Percentiles rank a stretch among this genome's conserved stretches.
Conservation (phyloP, 2,113 vertebrate species). For the Platichthys stellatus region DNA sequence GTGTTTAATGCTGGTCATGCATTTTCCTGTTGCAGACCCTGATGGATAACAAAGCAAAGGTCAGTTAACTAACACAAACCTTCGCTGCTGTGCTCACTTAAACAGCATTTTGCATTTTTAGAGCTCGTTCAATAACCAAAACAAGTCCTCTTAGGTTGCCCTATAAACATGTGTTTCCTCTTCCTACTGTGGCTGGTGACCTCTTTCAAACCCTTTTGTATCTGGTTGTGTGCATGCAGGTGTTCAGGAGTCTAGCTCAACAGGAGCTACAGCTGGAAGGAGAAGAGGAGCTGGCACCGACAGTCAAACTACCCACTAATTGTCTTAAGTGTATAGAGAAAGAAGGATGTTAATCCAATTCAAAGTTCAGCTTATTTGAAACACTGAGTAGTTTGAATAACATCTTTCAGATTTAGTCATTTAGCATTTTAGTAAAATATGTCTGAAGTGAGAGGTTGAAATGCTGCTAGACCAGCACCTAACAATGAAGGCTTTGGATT, state of each 20-base stretch:
- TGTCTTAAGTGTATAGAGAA: background rate
- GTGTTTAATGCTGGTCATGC: background rate
- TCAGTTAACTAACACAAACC: too few species aligned
- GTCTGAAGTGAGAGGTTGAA: background rate
- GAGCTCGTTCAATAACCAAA: background rate
- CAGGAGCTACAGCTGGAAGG: conserved; percentile 85
- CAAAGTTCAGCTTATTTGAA: conserved; percentile 4
- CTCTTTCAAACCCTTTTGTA: background rate
- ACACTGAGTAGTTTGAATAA: background rate
- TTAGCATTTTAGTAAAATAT: background rate
- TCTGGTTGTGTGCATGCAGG: conserved; percentile 75
- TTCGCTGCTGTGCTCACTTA: background rate
- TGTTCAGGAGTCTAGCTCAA: conserved; percentile 85
- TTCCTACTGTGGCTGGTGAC: background rate
- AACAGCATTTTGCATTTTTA: background rate
- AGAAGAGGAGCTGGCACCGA: conserved; percentile 82
- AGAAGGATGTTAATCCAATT: background rate
- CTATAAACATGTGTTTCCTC: background rate
- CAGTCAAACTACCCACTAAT: conserved; percentile 73
- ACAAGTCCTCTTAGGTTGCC: background rate
- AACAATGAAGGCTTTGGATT: background rate
- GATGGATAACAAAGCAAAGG: too few species aligned
- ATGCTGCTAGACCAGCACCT: background rate
- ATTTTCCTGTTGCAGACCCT: conserved; percentile 1
- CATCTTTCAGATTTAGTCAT: background rate